phyloP scores from a whole-genome alignment of 2,888 invertebrate species.

The Bhutanitis thaidina region DNA sequence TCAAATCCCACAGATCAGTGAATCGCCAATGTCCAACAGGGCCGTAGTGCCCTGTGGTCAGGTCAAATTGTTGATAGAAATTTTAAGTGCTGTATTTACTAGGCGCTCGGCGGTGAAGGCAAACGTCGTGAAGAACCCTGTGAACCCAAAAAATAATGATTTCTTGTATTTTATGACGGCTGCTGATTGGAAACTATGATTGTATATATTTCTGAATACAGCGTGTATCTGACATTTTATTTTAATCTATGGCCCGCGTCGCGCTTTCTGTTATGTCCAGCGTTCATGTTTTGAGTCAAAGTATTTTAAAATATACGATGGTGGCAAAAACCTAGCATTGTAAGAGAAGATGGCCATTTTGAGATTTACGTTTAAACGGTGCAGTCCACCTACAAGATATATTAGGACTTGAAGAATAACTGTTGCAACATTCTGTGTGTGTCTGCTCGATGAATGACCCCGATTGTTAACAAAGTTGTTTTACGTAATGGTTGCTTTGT shows the following conservation, averaged over 20 bases:
- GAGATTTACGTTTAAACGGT: slow-evolving; percentile 26
- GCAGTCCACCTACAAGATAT: slow-evolving; percentile 16
- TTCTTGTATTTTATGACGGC: too few species aligned
- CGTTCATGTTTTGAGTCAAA: slow-evolving; percentile 39
- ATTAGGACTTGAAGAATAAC: slow-evolving; percentile 16
- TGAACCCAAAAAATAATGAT: too few species aligned
- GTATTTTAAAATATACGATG: slow-evolving; percentile 47
- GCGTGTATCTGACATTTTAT: background rate
- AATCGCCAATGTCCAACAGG: too few species aligned
- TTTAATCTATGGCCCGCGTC: slow-evolving; percentile 24
- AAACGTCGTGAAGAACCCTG: too few species aligned
- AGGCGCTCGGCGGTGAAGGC: too few species aligned
- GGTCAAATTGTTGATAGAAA: too few species aligned
- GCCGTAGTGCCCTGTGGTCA: too few species aligned
- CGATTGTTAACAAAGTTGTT: slow-evolving; percentile 3
- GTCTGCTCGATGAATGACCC: background rate
- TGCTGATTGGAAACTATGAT: too few species aligned
- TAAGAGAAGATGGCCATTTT: slow-evolving; percentile 27
- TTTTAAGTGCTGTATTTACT: too few species aligned
- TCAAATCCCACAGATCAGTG: too few species aligned
- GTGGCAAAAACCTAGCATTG: slow-evolving; percentile 51
- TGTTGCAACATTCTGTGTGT: slow-evolving; percentile 2
- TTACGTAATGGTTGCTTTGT: too few species aligned
- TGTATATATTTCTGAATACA: too few species aligned
- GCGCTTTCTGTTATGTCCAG: slow-evolving; percentile 37